A percentile compares a stretch with the other conserved stretches of the same genome.
Conservation (phyloP, 1,140 invertebrate genomes). For the Cyrtorhinus lividipennis region DNA sequence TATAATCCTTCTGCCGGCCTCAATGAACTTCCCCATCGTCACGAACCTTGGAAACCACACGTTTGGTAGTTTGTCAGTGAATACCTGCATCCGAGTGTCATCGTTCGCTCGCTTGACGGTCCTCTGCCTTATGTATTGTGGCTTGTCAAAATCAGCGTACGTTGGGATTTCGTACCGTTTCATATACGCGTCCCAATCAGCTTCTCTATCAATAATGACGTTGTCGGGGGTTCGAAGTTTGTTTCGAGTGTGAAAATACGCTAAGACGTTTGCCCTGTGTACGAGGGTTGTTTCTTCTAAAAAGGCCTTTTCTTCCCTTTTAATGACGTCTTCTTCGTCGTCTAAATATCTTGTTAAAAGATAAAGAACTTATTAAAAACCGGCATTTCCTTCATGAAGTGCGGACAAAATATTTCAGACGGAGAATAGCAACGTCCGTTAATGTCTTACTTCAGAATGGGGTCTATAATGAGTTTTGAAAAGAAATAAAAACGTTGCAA, state of each 20-base stretch:
- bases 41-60: not conserved
- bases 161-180: not conserved
- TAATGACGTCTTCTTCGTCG: no score
- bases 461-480: no score
- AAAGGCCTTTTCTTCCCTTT: not conserved
- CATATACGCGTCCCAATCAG: not conserved
- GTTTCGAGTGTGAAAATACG: not conserved
- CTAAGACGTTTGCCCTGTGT: not conserved
- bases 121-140: not conserved
- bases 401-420: no score
- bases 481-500: no score
- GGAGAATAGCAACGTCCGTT: no score
- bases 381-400: no score
- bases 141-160: not conserved
- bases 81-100: not conserved
- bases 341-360: no score
- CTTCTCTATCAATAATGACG: not conserved
- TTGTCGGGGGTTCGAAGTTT: not conserved
- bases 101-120: not conserved
- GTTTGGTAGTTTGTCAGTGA: not conserved
- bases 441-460: no score
- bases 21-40: not conserved
- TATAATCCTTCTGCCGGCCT: constrained; percentile 1
- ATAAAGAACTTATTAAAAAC: no score
- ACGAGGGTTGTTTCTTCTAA: not conserved